Evolutionary conservation across 1,140 invertebrate species (phyloP), one percentile per base, ranked within the genome.

Genomic region (Drosophila rhopaloa): DNA sequence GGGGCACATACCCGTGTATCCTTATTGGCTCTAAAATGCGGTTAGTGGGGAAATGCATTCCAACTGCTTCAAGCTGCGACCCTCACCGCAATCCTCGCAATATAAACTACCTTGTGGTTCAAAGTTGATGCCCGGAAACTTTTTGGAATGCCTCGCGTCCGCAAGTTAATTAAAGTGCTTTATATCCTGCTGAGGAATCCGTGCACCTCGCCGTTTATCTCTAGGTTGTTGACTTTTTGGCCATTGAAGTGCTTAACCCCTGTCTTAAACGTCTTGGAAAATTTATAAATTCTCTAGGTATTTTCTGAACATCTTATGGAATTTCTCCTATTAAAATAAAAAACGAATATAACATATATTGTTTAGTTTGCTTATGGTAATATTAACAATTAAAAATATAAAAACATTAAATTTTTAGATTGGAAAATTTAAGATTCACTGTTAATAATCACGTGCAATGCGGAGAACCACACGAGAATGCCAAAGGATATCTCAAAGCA

Each of bases 151-250:
- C 61, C 81, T 46, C 66, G 76, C 83, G 79, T 89, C 84, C 81
- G 81, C 85, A 85, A 84, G 84, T 89, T 89, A 89, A 89, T 89
- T 89, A 89, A 89, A 89, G 80, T 89, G 70, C 85, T 90, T 89
- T 77, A 83, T 85, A 79, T 65, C 72, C 63, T 48, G 72, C 58
- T 50, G 47, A 43, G 68, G 67, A 63, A 63, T 63, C 61, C 58
- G 53, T 59, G 48, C 59, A 63, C 43, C 37, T 76, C 61, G 44
- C 54, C 67, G 58, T 60, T 71, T 79, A 83, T 65, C 70, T 71
- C 40, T 13, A 38, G 55, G 44, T 38, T 54, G 46, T 78, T 82
- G 67, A 74, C 70, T 68, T 74, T 62, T 29, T 11, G 32, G 6
- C 43, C 16, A 16, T 54, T 14, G 41, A 37, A 32, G 11, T 13